Conservation (phyloP, 23 tunicate species). For the Halocynthia aurantium region DNA sequence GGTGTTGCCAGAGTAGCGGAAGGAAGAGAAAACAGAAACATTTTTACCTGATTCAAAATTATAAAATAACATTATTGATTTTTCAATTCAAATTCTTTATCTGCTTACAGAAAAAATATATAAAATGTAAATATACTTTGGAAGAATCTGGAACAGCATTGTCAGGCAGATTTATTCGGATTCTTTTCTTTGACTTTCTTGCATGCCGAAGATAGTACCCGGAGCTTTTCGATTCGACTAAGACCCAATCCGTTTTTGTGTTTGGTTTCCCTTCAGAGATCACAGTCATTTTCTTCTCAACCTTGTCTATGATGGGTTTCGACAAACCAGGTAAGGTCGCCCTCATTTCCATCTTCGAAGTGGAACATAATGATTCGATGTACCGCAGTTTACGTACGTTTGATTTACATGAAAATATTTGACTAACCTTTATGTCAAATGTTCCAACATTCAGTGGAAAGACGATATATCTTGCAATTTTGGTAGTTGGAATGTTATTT, state of each 20-base stretch:
- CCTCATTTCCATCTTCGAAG: slow-evolving; percentile 18
- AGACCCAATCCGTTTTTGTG: slow-evolving; percentile 41
- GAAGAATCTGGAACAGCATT: slow-evolving; percentile 36
- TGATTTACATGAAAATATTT: not conserved
- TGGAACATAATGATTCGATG: not conserved
- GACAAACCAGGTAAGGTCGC: slow-evolving; percentile 1
- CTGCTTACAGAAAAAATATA: too few relatives aligned
- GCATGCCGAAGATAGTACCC: not conserved
- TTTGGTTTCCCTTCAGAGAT: slow-evolving; percentile 31
- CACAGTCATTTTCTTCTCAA: slow-evolving; percentile 42
- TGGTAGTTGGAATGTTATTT: slow-evolving; percentile 16
- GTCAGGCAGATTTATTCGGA: slow-evolving; percentile 19
- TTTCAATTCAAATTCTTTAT: too few relatives aligned
- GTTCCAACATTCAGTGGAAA: slow-evolving; percentile 41
- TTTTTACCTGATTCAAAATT: not conserved
- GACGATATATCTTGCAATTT: slow-evolving; percentile 21
- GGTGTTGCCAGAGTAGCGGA: not conserved
- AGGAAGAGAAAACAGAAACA: not conserved
- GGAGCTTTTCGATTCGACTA: slow-evolving; percentile 23
- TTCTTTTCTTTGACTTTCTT: slow-evolving; percentile 3
- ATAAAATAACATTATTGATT: too few relatives aligned
- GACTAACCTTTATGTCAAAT: slow-evolving; percentile 35
- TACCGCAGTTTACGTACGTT: not conserved
- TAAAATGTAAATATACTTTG: too few relatives aligned
- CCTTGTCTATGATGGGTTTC: slow-evolving; percentile 27